These are phyloP conservation scores for Ptychobarbus kaznakovi DNA, from an alignment of 2,797 vertebrate genomes.

Conservation along the genomic window DNA sequence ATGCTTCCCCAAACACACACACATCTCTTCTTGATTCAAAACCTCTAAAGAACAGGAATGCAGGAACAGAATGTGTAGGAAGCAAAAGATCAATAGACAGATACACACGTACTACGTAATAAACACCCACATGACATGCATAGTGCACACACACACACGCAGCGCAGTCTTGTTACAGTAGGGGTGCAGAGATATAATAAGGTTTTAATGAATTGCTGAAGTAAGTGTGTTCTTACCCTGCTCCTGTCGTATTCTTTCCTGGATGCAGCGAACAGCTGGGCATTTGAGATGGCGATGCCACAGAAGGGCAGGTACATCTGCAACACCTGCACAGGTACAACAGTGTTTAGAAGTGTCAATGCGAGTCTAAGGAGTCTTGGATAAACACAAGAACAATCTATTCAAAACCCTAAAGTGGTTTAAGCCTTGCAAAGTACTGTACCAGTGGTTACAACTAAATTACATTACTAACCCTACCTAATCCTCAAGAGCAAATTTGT, in stretches of 20 bases:
- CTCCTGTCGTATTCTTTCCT: conserved; percentile 98
- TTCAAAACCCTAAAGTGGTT: background rate
- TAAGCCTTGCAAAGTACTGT: background rate
- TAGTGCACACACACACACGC: background rate
- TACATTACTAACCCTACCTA: background rate
- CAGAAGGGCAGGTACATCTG: conserved; percentile 99
- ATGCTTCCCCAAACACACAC: conserved; percentile 46
- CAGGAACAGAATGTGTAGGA: conserved; percentile 49
- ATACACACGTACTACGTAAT: conserved; percentile 36
- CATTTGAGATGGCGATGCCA: conserved; percentile 97
- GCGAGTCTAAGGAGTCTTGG: background rate
- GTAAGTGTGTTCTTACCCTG: conserved; percentile 84
- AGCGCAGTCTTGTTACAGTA: conserved; percentile 21
- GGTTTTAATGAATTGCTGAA: conserved; percentile 32
- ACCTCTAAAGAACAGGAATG: conserved; percentile 11
- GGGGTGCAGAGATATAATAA: conserved; percentile 16
- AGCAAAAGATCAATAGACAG: conserved; percentile 51
- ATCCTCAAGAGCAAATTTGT: background rate
- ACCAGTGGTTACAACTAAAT: background rate
- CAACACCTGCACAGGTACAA: conserved; percentile 85
- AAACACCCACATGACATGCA: conserved; percentile 40
- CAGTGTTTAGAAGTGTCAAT: background rate
- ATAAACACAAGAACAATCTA: no score
- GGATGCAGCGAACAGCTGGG: conserved; percentile 96
- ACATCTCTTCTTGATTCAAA: background rate